phyloP scores from a whole-genome alignment of 2,888 invertebrate genomes.

The Listrodromus nycthemerus region DNA sequence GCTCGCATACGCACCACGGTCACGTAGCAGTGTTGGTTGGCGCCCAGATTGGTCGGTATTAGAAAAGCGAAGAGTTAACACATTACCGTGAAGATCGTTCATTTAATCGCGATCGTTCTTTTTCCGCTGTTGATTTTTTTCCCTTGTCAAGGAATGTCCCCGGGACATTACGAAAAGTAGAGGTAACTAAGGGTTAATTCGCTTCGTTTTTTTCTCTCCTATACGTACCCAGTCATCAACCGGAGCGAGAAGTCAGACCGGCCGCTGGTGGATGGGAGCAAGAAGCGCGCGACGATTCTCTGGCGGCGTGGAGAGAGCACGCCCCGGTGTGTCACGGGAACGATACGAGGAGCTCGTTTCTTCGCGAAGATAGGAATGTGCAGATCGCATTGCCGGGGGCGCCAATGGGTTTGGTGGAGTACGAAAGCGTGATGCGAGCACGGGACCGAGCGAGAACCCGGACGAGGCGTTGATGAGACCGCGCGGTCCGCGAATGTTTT shows the following conservation, averaged over 20 bases:
- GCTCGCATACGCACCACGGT: background rate
- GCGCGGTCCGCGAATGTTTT: slow-evolving; percentile 82
- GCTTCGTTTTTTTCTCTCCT: background rate
- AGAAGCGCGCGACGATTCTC: slow-evolving; percentile 49
- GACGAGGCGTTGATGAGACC: slow-evolving; percentile 81
- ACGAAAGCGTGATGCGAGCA: slow-evolving; percentile 20
- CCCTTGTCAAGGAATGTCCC: background rate
- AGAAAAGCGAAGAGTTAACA: background rate
- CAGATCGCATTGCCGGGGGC: slow-evolving; percentile 82
- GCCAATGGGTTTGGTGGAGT: slow-evolving; percentile 77
- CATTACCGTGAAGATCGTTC: slow-evolving; percentile 1
- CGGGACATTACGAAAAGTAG: background rate
- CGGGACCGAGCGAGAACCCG: slow-evolving; percentile 31
- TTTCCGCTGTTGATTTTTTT: background rate
- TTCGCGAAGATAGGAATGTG: slow-evolving; percentile 80
- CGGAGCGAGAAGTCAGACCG: slow-evolving; percentile 7
- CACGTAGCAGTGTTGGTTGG: background rate
- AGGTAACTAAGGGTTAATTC: slow-evolving; percentile 18
- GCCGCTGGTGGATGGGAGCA: slow-evolving; percentile 10
- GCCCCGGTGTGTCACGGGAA: slow-evolving; percentile 58
- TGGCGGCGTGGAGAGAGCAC: slow-evolving; percentile 55
- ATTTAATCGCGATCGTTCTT: background rate
- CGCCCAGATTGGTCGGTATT: background rate
- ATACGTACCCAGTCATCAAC: slow-evolving; percentile 1
- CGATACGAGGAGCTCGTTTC: slow-evolving; percentile 54